phyloP scores from a whole-genome alignment of 2,113 vertebrate species.

The Eptatretus burgeri region DNA sequence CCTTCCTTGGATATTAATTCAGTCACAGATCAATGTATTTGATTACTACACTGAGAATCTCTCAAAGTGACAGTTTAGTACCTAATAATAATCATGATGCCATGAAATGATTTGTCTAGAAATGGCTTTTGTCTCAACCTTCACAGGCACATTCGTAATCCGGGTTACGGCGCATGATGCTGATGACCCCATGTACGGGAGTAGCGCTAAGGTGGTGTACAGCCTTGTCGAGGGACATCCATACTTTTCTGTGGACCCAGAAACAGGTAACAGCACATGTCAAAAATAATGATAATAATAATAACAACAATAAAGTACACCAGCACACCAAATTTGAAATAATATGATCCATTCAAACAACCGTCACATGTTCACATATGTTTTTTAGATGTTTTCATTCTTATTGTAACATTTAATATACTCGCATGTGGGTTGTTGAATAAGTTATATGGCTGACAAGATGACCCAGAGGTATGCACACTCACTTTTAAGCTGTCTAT shows the following conservation, averaged over 20 bases:
- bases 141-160: slow-evolving; percentile 75
- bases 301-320: no score
- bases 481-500: no score
- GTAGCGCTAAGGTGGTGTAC: slow-evolving; percentile 70
- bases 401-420: no score
- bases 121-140: slow-evolving; percentile 10
- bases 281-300: no score
- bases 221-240: slow-evolving; percentile 69
- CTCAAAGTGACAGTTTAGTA: background rate
- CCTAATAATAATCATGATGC: background rate
- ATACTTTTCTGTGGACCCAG: slow-evolving; percentile 62
- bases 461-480: no score
- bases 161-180: slow-evolving; percentile 77
- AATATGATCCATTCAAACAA: no score
- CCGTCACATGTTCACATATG: no score
- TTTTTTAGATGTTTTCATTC: no score
- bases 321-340: no score
- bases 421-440: no score
- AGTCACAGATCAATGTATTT: slow-evolving; percentile 15
- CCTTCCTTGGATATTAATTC: no score
- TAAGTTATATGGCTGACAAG: no score
- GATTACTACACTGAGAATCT: background rate
- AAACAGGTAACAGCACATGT: slow-evolving; percentile 39
- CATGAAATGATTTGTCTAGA: background rate
- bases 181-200: slow-evolving; percentile 70